These are phyloP conservation scores for Karalla daura DNA, from an alignment of 2,797 vertebrate genomes.

Conservation along the genomic window DNA sequence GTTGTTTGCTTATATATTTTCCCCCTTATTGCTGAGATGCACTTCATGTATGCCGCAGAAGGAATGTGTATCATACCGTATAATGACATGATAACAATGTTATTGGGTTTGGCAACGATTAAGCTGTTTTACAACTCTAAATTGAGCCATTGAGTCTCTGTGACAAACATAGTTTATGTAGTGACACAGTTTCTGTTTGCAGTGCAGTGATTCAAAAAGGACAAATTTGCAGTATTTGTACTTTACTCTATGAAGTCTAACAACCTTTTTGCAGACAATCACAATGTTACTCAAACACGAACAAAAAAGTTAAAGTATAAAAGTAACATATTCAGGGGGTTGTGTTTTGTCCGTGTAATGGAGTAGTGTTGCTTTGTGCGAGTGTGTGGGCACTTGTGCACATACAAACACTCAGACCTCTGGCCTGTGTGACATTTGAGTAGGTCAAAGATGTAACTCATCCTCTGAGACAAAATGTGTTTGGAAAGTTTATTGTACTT, in stretches of 20 bases:
- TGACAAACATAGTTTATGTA: background rate
- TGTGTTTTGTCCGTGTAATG: no score
- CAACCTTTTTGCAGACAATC: no score
- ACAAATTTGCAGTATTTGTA: background rate
- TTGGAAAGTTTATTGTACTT: no score
- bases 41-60: background rate
- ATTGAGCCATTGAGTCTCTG: background rate
- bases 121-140: conserved; percentile 5
- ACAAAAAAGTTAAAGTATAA: no score
- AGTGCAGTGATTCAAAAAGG: background rate
- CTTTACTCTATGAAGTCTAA: background rate
- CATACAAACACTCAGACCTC: no score
- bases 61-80: background rate
- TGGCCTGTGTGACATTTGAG: no score
- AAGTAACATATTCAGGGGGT: no score
- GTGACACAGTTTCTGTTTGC: background rate
- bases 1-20: background rate
- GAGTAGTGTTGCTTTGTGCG: no score
- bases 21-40: background rate
- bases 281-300: no score
- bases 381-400: no score
- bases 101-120: background rate
- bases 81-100: background rate
- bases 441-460: no score
- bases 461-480: no score